phyloP scores from a whole-genome alignment of 2,113 vertebrate species.

The Siniperca chuatsi region DNA sequence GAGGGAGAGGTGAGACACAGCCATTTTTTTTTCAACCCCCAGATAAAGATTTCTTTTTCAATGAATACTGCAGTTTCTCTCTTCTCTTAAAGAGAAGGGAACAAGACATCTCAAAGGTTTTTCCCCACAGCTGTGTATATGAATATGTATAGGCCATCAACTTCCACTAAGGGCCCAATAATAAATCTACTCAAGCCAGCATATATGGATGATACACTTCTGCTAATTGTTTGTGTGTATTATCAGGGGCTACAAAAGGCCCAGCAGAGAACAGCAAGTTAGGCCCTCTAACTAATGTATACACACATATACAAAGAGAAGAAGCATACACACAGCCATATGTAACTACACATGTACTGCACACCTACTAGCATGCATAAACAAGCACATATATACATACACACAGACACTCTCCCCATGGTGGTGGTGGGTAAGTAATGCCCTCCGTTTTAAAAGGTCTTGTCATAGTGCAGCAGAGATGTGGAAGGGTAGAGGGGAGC shows the following conservation, averaged over 20 bases:
- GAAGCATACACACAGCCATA: slow-evolving; percentile 12
- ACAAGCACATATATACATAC: slow-evolving; percentile 7
- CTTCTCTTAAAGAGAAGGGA: slow-evolving; percentile 45
- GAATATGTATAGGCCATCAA: slow-evolving; percentile 76
- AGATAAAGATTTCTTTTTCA: slow-evolving; percentile 28
- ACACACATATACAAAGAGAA: slow-evolving; percentile 11
- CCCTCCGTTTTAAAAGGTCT: slow-evolving; percentile 82
- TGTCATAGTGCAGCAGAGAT: slow-evolving; percentile 76
- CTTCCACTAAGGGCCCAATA: slow-evolving; percentile 70
- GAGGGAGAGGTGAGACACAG: slow-evolving; percentile 10
- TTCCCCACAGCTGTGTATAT: slow-evolving; percentile 58
- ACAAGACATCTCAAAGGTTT: slow-evolving; percentile 60
- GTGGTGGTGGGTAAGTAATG: slow-evolving; percentile 71
- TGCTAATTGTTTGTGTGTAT: slow-evolving; percentile 78
- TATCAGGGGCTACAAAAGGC: slow-evolving; percentile 52
- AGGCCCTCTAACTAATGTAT: slow-evolving; percentile 9
- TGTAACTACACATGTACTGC: not conserved
- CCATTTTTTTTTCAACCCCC: not conserved
- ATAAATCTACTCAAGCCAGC: slow-evolving; percentile 76
- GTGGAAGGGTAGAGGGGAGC: slow-evolving; percentile 63
- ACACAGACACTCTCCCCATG: slow-evolving; percentile 29
- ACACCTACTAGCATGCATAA: slow-evolving; percentile 17
- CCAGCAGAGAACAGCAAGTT: slow-evolving; percentile 45
- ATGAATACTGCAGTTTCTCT: slow-evolving; percentile 46
- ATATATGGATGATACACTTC: slow-evolving; percentile 48